Base-by-base conservation (phyloP, 1,140 invertebrate species). In the Papilio helenus region DNA sequence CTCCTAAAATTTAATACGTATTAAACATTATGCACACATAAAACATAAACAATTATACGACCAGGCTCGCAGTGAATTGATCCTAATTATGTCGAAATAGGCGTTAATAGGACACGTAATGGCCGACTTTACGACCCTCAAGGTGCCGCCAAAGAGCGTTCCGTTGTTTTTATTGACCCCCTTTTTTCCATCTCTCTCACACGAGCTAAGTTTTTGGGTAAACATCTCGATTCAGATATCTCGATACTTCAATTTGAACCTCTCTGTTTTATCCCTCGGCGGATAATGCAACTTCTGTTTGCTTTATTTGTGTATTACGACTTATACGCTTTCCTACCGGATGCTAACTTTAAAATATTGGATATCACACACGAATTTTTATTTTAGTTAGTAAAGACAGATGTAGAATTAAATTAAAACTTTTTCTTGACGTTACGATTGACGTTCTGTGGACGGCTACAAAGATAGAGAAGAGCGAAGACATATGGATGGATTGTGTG, bases 41-140 rank as follows among this genome's bases (percentile, higher is more conserved):
- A 89, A 89, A 89, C 82, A 91, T 87, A 90, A 92, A 90, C 89
- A 88, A 89, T 89, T 87, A 90, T 88, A 91, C 84, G 89, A 89
- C 85, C 82, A 83, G 82, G 81, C 81, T 88, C 83, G 84, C 83
- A 86, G 85, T 87, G 90, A 87, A 92, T 92, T 89, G 88, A 81
- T 93, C 88, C 90, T 93, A 94, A 94, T 94, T 91, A 92, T 93
- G 91, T 91, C 89, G 89, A 92, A 93, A 93, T 88, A 94, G 92
- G 92, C 90, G 92, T 91, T 94, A 94, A 94, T 94, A 93, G 86
- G 87, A 92, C 88, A 89, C 86, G 86, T 93, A 93, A 94, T 93
- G 87, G 91, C 79, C 82, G 85, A 81, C 89, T 94, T 94, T 94
- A 93, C 84, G 88, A 86, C 86, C 82, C 76, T 80, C 80, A 80